phyloP scores from a whole-genome alignment of 2,113 vertebrate genomes.

The Centropus unirufus region DNA sequence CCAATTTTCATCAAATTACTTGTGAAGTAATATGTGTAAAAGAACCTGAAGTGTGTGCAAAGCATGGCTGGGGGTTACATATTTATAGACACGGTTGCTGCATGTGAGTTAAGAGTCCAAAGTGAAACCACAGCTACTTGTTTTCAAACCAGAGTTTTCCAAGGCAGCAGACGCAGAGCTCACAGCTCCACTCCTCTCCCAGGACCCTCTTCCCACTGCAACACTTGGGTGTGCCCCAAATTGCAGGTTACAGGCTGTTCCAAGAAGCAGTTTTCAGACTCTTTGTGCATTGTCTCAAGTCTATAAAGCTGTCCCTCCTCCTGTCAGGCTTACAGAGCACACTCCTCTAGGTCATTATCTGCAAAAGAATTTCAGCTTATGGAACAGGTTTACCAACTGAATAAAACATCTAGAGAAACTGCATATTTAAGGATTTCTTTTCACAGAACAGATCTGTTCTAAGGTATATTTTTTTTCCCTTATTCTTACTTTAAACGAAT shows the following conservation, averaged over 20 bases:
- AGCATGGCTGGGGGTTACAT: not conserved
- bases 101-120: not conserved
- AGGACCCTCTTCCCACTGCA: not conserved
- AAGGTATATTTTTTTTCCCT: not conserved
- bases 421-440: not conserved
- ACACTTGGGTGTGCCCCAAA: not conserved
- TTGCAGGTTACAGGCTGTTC: not conserved
- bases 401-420: not conserved
- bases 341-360: not conserved
- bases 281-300: not conserved
- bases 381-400: slow-evolving; percentile 15
- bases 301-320: not conserved
- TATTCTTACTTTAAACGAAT: not conserved
- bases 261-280: not conserved
- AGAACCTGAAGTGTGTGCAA: not conserved
- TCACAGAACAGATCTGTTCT: not conserved
- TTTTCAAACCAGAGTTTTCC: not conserved
- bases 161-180: not conserved
- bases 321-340: not conserved
- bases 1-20: not conserved
- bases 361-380: slow-evolving; percentile 32
- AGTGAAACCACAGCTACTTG: fast-evolving
- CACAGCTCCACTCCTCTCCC: not conserved
- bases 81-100: fast-evolving
- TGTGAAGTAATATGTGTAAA: not conserved